Conservation (phyloP, 2,113 vertebrate genomes). For the Dasyprocta punctata region DNA sequence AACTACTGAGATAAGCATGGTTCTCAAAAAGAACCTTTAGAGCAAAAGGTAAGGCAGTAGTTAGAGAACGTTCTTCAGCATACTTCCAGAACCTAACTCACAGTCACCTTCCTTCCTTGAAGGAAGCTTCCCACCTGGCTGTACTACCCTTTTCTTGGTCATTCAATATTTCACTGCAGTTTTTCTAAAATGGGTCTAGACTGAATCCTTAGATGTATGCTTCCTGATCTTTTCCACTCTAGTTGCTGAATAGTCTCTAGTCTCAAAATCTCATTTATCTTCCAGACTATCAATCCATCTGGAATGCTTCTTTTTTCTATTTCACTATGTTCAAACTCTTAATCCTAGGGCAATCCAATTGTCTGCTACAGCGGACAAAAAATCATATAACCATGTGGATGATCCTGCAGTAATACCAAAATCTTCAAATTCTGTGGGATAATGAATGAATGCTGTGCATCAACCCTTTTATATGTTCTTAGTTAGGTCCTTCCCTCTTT, state of each 20-base stretch:
- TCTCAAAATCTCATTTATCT: background rate
- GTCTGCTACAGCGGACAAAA: background rate
- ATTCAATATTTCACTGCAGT: background rate
- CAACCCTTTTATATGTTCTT: background rate
- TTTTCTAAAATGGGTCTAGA: background rate
- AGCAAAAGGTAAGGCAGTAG: background rate
- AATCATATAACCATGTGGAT: background rate
- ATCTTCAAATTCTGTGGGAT: background rate
- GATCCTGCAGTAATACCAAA: background rate
- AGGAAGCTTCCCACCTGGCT: background rate
- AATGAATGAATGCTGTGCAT: background rate
- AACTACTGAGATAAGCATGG: background rate
- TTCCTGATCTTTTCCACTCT: background rate
- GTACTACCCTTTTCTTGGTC: background rate
- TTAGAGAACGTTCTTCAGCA: background rate
- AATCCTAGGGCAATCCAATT: background rate
- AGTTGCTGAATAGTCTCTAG: background rate
- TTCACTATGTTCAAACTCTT: background rate
- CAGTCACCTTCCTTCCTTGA: background rate
- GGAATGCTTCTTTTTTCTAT: conserved; percentile 14
- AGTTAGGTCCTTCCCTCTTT: background rate
- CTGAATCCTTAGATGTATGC: background rate
- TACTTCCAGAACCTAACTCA: background rate
- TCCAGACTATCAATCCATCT: background rate
- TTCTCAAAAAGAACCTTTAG: conserved; percentile 3